These are phyloP conservation scores for Nesidiocoris tenuis DNA, from an alignment of 2,888 invertebrate genomes.

Conservation along the genomic window DNA sequence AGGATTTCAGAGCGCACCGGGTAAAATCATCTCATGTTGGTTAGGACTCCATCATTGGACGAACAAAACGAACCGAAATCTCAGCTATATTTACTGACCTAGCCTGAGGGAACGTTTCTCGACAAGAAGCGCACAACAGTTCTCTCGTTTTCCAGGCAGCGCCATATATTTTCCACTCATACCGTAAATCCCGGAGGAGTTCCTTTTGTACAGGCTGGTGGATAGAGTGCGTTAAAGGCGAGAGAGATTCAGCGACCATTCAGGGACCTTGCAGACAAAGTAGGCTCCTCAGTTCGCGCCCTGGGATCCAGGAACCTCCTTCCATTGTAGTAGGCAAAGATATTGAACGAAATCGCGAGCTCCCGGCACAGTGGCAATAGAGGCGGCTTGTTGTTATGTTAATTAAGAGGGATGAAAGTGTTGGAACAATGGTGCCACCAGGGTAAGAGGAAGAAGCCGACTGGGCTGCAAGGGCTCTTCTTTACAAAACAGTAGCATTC, in stretches of 20 bases:
- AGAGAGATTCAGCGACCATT: too few relatives aligned
- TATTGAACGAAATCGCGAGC: slow-evolving; percentile 39
- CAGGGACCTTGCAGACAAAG: slow-evolving; percentile 7
- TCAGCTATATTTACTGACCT: too few relatives aligned
- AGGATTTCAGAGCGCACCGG: too few relatives aligned
- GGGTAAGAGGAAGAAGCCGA: background rate
- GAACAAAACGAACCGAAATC: too few relatives aligned
- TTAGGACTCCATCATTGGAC: too few relatives aligned
- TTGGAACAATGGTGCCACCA: slow-evolving; percentile 27
- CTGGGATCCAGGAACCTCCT: too few relatives aligned
- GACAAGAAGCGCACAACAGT: background rate
- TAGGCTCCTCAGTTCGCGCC: slow-evolving; percentile 23
- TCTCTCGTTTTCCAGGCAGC: background rate
- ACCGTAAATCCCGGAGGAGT: background rate
- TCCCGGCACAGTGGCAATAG: slow-evolving; percentile 12
- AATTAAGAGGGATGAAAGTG: slow-evolving; percentile 37
- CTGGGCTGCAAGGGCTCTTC: background rate
- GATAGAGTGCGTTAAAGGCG: background rate
- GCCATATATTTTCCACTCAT: background rate
- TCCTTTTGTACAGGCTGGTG: background rate
- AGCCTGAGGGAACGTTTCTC: too few relatives aligned
- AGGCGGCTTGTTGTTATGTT: slow-evolving; percentile 37
- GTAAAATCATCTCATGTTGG: too few relatives aligned
- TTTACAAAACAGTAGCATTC: background rate
- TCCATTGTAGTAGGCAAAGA: slow-evolving; percentile 26